Percentiles rank a stretch among this genome's conserved stretches.
phyloP scores from a whole-genome alignment of 2,113 vertebrate species.

The Narcine bancroftii region DNA sequence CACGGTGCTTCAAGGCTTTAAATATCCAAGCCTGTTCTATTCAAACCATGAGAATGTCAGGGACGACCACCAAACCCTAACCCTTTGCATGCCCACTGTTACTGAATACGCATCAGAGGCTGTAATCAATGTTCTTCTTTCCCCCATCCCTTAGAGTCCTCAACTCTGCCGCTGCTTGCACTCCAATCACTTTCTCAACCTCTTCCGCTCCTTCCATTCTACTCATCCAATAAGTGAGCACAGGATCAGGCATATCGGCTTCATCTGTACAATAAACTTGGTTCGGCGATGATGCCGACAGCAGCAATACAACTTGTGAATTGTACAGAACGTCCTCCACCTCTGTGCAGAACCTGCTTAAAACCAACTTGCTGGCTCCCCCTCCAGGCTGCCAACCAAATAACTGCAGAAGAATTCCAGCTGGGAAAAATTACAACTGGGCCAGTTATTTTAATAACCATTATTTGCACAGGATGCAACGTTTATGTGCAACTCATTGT shows the following conservation, averaged over 20 bases:
- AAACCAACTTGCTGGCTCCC: neutral
- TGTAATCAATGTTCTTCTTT: neutral
- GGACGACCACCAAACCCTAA: too few species aligned
- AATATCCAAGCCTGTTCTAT: too few species aligned
- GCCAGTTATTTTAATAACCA: neutral
- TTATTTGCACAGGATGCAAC: too few species aligned
- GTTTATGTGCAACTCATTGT: too few species aligned
- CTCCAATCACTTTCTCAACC: neutral
- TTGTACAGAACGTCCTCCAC: too few species aligned
- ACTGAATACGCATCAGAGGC: neutral
- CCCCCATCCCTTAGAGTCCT: neutral
- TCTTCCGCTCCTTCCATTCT: too few species aligned
- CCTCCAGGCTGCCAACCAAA: neutral
- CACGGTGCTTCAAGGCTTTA: too few species aligned
- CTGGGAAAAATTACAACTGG: neutral
- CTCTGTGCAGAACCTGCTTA: neutral
- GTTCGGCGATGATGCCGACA: neutral
- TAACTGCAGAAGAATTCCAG: neutral
- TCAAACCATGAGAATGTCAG: too few species aligned
- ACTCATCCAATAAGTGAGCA: neutral
- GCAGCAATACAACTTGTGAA: neutral
- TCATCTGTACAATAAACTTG: neutral
- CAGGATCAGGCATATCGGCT: neutral
- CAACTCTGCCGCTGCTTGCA: neutral
- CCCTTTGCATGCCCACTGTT: too few species aligned